Percentiles rank a stretch among this genome's conserved stretches.
phyloP scores from a whole-genome alignment of 1,140 invertebrate species.

The Chironomus tepperi region DNA sequence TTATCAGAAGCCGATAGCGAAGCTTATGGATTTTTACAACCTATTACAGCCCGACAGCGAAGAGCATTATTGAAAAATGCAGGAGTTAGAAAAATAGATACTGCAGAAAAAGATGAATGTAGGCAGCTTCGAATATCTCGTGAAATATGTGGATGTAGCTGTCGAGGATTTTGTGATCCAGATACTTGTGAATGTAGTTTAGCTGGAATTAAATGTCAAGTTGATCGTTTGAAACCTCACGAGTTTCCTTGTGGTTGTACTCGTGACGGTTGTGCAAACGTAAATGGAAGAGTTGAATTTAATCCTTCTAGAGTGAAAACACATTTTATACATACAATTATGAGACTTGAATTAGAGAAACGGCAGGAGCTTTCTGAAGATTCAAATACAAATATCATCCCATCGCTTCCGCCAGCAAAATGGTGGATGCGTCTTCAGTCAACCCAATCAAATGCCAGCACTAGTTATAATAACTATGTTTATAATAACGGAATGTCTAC shows the following conservation, averaged over 20 bases:
- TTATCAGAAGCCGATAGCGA: slow-evolving; percentile 81
- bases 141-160: slow-evolving; percentile 92
- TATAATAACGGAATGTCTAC: neutral
- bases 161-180: slow-evolving; percentile 90
- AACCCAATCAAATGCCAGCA: neutral
- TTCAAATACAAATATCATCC: slow-evolving; percentile 17
- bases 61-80: slow-evolving; percentile 75
- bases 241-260: slow-evolving; percentile 91
- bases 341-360: slow-evolving; percentile 87
- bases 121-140: slow-evolving; percentile 82
- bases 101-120: slow-evolving; percentile 89
- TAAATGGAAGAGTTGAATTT: slow-evolving; percentile 87
- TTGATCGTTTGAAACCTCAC: slow-evolving; percentile 32
- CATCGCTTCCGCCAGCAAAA: neutral
- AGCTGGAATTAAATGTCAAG: slow-evolving; percentile 93
- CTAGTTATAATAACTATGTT: neutral
- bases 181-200: slow-evolving; percentile 89
- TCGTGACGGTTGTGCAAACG: slow-evolving; percentile 88
- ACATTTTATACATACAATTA: slow-evolving; percentile 96
- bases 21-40: slow-evolving; percentile 88
- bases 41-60: slow-evolving; percentile 85
- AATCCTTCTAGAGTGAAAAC: slow-evolving; percentile 90
- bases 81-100: slow-evolving; percentile 89
- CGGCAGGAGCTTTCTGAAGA: slow-evolving; percentile 48
- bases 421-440: slow-evolving; percentile 4